Base-by-base conservation (phyloP, 1,140 invertebrate genomes). In the Nasonia longicornis region DNA sequence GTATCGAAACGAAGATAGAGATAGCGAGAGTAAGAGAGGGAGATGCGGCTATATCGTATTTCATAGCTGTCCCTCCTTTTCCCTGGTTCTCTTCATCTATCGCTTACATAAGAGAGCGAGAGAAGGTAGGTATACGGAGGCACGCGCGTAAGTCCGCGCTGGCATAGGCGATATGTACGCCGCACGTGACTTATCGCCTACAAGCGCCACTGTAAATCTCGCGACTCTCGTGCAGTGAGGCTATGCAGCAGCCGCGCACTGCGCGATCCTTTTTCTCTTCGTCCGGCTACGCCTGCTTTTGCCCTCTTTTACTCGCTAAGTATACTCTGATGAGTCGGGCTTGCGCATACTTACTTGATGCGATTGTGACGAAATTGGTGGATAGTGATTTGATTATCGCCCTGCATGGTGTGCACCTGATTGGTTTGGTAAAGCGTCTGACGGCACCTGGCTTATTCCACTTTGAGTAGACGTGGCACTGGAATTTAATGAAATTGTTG, bases 171-270 rank as follows among this genome's bases (percentile, higher is more conserved):
- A 89, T 87, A 89, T 85, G 85, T 87, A 87, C 85, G 77, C 84
- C 83, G 85, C 86, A 88, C 86, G 82, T 89, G 88, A 89, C 86
- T 88, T 89, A 89, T 88, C 87, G 83, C 88, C 83, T 87, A 89
- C 88, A 88, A 89, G 87, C 86, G 87, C 87, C 86, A 87, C 87
- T 86, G 87, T 88, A 87, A 89, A 89, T 89, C 86, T 87, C 83
- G 48, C 81, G 77, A 1, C 31, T 35, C 31, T 35, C 31, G 31
- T 35, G 31, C 31, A 35, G 3, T n/a, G 26, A 38, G 74, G 3
- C 35, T 16, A 1, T 20, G 11, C 52, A 20, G 31, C 16, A 26
- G 26, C 26, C 26, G 26, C n/a, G 14, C 48, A 11, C 20, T 31
- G 14, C 45, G 4, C n/a, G 6, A 22, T 16, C 74, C 48, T 45